These are phyloP conservation scores for Mallotus villosus DNA, from an alignment of 2,797 vertebrate genomes.

Conservation along the genomic window DNA sequence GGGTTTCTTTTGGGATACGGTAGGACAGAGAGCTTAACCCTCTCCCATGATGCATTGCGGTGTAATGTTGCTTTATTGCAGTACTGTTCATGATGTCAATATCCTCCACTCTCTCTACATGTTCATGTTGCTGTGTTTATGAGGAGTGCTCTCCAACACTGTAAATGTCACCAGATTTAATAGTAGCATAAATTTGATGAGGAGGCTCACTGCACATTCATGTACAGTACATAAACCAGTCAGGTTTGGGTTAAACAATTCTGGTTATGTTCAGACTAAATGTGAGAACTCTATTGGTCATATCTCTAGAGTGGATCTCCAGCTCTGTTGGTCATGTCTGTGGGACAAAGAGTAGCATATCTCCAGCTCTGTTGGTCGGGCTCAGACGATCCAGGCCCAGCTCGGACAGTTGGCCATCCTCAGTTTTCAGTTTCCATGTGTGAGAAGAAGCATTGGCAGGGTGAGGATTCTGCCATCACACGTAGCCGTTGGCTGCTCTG, in stretches of 20 bases:
- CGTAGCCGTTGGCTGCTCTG: constrained; percentile 52
- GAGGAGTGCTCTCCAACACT: constrained; percentile 13
- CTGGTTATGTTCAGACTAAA: constrained; percentile 6
- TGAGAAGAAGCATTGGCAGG: constrained; percentile 69
- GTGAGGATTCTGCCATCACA: constrained; percentile 74
- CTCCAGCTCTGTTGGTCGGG: constrained; percentile 18
- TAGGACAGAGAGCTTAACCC: background rate
- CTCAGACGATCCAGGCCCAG: constrained; percentile 30
- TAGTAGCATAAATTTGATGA: constrained; percentile 6
- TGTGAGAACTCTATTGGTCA: constrained; percentile 19
- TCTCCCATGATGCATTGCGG: background rate
- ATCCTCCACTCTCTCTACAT: background rate
- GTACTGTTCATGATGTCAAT: background rate
- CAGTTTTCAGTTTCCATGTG: constrained; percentile 59
- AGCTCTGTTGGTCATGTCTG: constrained; percentile 37
- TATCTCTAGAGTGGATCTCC: constrained; percentile 32
- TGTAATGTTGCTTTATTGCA: constrained; percentile 6
- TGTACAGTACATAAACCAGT: constrained; percentile 15
- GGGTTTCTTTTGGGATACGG: background rate
- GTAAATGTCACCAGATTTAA: constrained; percentile 26
- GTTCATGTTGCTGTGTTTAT: constrained; percentile 17
- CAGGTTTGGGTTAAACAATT: background rate
- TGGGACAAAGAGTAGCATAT: background rate
- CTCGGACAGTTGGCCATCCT: constrained; percentile 59
- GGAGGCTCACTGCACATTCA: constrained; percentile 29